Conservation (phyloP, 2,113 vertebrate species). For the Aplodontia rufa region DNA sequence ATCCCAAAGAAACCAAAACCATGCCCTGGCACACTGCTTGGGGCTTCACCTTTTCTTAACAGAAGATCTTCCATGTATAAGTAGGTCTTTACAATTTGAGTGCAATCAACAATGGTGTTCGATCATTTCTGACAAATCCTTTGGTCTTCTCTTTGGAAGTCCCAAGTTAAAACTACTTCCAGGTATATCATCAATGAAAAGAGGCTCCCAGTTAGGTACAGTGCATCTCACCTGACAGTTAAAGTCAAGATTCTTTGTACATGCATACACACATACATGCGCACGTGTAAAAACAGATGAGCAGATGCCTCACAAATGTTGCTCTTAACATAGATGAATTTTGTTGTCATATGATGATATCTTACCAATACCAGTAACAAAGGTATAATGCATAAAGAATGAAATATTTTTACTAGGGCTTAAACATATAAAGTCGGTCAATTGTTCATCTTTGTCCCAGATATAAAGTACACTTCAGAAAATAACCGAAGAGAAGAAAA, state of each 20-base stretch:
- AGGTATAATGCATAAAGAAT: background rate
- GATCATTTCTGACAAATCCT: background rate
- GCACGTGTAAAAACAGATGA: background rate
- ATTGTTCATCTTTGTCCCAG: background rate
- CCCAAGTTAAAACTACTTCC: background rate
- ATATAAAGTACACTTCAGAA: conserved; percentile 20
- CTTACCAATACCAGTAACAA: background rate
- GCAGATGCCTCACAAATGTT: background rate
- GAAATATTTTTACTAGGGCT: background rate
- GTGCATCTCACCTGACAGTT: background rate
- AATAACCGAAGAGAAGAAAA: background rate
- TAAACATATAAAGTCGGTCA: background rate
- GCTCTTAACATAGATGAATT: background rate
- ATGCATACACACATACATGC: background rate
- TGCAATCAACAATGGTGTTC: background rate
- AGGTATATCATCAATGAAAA: background rate
- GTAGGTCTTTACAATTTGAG: background rate
- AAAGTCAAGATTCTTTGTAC: background rate
- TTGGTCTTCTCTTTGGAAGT: background rate
- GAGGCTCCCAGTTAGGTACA: background rate
- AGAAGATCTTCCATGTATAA: background rate
- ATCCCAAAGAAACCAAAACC: background rate
- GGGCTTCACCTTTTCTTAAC: background rate
- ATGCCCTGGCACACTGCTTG: background rate
- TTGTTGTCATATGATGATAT: background rate